Percentiles rank a stretch among this genome's conserved stretches.
These are phyloP conservation scores for Strongylocentrotus purpuratus DNA, from an alignment of 35 echinoderm and acorn worm species.

Conservation along the genomic window DNA sequence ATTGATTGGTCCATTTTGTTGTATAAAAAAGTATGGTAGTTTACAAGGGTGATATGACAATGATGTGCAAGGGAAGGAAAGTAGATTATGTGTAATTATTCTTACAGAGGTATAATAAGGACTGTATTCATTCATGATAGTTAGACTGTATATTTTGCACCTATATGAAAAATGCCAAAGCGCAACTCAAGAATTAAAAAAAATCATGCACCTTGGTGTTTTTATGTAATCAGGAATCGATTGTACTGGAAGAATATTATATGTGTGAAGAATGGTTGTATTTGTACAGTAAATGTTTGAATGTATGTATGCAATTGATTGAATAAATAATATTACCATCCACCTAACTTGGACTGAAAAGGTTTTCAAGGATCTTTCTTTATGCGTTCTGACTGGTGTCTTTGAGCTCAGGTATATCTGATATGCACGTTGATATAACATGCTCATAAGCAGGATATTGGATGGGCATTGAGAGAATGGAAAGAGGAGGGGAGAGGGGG, in stretches of 20 bases:
- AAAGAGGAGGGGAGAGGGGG: too few species aligned
- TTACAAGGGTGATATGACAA: background rate
- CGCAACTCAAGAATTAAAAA: background rate
- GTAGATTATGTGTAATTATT: background rate
- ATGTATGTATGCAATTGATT: background rate
- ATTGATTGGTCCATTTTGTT: background rate
- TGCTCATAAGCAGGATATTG: too few species aligned
- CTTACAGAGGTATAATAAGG: background rate
- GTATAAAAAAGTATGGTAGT: background rate
- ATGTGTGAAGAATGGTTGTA: background rate
- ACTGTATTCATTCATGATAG: background rate
- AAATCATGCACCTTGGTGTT: constrained; percentile 1
- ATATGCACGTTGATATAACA: too few species aligned
- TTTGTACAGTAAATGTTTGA: background rate
- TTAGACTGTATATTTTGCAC: constrained; percentile 18
- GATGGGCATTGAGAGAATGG: too few species aligned
- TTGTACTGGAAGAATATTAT: constrained; percentile 3
- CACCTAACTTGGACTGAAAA: background rate
- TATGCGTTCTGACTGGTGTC: too few species aligned
- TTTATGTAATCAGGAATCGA: constrained; percentile 12
- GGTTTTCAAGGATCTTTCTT: background rate
- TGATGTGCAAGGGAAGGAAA: background rate
- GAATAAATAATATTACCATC: background rate
- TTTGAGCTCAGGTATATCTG: too few species aligned
- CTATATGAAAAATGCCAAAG: background rate